These are phyloP conservation scores for Byasa hedistus DNA, from an alignment of 2,888 invertebrate species.

Conservation along the genomic window DNA sequence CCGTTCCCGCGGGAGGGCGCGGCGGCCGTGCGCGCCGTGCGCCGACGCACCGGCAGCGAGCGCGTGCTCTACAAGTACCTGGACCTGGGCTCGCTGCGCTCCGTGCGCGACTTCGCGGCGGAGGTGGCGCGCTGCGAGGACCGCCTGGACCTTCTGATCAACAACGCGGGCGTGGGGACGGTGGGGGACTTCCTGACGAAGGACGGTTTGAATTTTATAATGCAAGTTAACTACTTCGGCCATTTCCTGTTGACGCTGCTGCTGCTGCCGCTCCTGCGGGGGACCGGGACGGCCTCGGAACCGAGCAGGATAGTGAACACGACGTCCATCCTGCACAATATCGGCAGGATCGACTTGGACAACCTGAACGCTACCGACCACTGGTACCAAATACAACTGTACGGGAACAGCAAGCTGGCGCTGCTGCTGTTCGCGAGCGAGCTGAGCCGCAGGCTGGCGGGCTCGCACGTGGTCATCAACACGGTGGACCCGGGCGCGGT, in stretches of 20 bases:
- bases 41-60: constrained; percentile 82
- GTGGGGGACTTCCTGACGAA: constrained; percentile 81
- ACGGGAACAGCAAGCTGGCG: constrained; percentile 85
- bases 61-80: constrained; percentile 85
- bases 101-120: constrained; percentile 88
- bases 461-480: constrained; percentile 85
- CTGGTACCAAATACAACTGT: constrained; percentile 71
- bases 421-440: constrained; percentile 86
- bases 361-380: constrained; percentile 82
- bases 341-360: constrained; percentile 84
- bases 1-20: constrained; percentile 63
- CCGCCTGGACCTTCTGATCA: constrained; percentile 89
- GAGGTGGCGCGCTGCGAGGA: constrained; percentile 85
- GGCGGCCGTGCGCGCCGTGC: constrained; percentile 79
- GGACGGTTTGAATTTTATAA: constrained; percentile 91
- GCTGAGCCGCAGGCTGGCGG: constrained; percentile 82
- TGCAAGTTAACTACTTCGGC: constrained; percentile 96
- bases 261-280: constrained; percentile 88
- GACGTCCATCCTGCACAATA: constrained; percentile 86
- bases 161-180: constrained; percentile 91
- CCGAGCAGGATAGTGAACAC: constrained; percentile 89
- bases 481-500: constrained; percentile 92
- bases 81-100: constrained; percentile 86
- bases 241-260: constrained; percentile 94
- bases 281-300: constrained; percentile 69